Evolutionary conservation across 2,113 vertebrate genomes (phyloP), one percentile per base, ranked within the genome.

Genomic region (Oreocharis arfaki): DNA sequence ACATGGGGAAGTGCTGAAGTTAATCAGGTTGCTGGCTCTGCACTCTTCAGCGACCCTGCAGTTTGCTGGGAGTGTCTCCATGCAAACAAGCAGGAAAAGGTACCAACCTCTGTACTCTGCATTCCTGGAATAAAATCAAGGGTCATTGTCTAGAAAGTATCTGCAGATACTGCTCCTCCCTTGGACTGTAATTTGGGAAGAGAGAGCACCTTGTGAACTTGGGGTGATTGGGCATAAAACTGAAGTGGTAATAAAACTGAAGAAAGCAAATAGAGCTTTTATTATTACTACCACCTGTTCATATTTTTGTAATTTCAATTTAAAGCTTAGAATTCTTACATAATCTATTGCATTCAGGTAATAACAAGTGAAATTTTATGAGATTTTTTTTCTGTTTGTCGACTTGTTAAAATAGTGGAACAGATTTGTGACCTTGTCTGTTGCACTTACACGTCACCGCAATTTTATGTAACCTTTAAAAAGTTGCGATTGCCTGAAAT

Each of bases 401-500:
- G 33, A 63, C 18, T 61, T 89, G 16, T 63, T 57, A 65, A 87
- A 41, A 55, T 33, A 33, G 20, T 24, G 23, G 16, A 65, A 56
- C 46, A 50, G 52, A 71, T 82, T 41, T 71, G 27, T 68, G 8
- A 9, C 46, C 64, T 90, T 57, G 41, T 39, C 24, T 83, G 11
- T 13, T 53, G 33, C 68, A 93, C 19, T 37, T 60, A n/a, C 16
- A 67, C 47, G 60, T 9, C 19, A 30, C 21, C 64, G 14, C 22
- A 77, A 70, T 88, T 90, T 73, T 74, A 65, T 22, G 32, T 80
- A 80, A 56, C 55, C 44, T 89, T 93, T 86, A 56, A 42, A 61
- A 78, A 57, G 22, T 44, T 10, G 18, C 7, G 3, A 11, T 52
- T 93, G 17, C 65, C 47, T 86, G 59, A 84, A 91, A 75, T 75